Evolutionary conservation across 64 coral and sea anemone genomes (phyloP).

Genomic region (Porites australiensis): DNA sequence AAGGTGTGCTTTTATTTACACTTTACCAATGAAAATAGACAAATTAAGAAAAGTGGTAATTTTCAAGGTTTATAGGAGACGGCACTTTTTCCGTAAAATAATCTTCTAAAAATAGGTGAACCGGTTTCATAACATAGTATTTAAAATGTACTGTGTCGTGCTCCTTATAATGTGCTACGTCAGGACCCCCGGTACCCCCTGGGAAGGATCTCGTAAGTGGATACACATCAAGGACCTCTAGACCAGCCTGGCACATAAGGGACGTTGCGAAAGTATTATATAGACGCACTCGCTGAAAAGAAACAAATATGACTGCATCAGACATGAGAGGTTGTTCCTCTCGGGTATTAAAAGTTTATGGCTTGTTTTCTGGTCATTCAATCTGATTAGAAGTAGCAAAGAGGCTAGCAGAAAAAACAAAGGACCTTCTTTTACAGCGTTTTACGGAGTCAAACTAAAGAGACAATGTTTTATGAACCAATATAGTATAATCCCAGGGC

Average conservation of each 20-base stretch:
- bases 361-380: no score
- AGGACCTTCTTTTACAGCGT: no score
- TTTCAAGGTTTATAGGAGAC: conserved; percentile 60
- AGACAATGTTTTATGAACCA: no score
- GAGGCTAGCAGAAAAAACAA: no score
- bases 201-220: conserved; percentile 89
- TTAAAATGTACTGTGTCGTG: conserved; percentile 97
- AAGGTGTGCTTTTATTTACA: no score
- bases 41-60: conserved; percentile 82
- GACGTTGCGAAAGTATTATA: conserved; percentile 83
- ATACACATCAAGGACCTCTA: conserved; percentile 91
- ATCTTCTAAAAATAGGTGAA: conserved; percentile 74
- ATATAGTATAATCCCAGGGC: no score
- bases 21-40: no score
- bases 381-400: no score
- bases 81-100: conserved; percentile 69
- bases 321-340: no score
- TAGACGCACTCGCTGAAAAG: conserved; percentile 75
- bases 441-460: no score
- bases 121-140: conserved; percentile 77
- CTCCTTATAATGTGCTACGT: conserved; percentile 87
- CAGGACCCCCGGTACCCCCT: conserved; percentile 89
- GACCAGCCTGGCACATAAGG: conserved; percentile 81
- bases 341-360: no score
- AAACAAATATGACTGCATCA: background rate